Base-by-base conservation (phyloP, 2,797 vertebrate genomes). In the Poeciliopsis turneri region DNA sequence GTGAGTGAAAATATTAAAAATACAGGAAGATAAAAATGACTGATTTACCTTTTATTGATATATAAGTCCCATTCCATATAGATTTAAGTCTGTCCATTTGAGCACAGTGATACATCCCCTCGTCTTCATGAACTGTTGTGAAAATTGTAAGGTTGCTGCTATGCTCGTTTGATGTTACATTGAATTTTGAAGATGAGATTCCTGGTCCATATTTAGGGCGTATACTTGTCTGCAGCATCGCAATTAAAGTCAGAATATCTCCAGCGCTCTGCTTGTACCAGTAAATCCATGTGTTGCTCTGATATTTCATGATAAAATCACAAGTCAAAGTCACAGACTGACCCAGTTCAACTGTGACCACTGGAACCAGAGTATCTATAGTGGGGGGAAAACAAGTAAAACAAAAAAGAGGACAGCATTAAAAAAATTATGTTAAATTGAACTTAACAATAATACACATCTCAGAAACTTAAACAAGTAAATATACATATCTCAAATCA, bases 151-250 rank as follows among this genome's bases (percentile, higher is more conserved):
- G 45, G 12, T 0, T 72, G 45, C 45, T 28, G 16, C 46, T 6
- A 15, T 16, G 5, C 0, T 30, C n/a, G 1, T 0, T 20, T 0
- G 16, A 51, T 1, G 28, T 1, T 51, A 11, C 46, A 5, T 1
- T 0, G 2, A 49, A 53, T 79, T 47, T 74, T 66, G 47, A 74
- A 25, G 47, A 3, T 3, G 36, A 68, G 41, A n/a, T 0, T 0
- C 16, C 0, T 20, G 46, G 7, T 18, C 0, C 36, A 66, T 53
- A 74, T 3, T 1, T 0, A 5, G 78, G 72, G 2, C 0, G 23
- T 51, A 0, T 39, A 4, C 1, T 15, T 47, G 0, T 9, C 33
- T 18, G 23, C 13, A n/a, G 23, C 25, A 33, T 47, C 2, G 2
- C 39, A 28, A 72, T 49, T 23, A 78, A 28, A 20, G 45, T 68